phyloP scores from a whole-genome alignment of 1,140 invertebrate genomes.

The Caenorhabditis remanei region DNA sequence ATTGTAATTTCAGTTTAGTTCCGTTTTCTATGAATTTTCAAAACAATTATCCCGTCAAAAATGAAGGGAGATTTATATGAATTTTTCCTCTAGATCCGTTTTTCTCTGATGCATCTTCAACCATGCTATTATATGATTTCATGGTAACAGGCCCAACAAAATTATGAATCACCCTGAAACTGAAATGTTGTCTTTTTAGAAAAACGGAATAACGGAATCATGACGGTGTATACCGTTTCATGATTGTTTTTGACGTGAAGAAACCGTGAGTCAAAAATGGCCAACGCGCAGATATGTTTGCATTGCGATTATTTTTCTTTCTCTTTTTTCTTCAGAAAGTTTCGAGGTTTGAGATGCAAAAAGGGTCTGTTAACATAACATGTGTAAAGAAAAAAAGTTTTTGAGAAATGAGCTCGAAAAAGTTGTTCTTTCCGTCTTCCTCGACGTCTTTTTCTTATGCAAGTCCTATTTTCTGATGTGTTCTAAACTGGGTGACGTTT shows the following conservation, averaged over 20 bases:
- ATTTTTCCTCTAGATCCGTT: neutral
- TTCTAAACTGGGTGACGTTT: constrained; percentile 22
- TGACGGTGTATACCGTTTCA: constrained; percentile 15
- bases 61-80: neutral
- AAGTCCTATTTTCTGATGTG: neutral
- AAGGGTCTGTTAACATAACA: constrained; percentile 27
- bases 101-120: neutral
- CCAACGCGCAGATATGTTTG: constrained; percentile 1
- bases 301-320: constrained; percentile 36
- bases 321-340: neutral
- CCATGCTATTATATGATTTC: neutral
- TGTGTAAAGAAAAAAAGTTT: constrained; percentile 2
- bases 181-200: constrained; percentile 1
- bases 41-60: constrained; percentile 31
- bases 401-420: constrained; percentile 15
- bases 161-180: neutral
- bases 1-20: neutral
- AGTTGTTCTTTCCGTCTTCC: neutral
- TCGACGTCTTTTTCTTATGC: neutral
- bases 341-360: neutral
- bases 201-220: neutral
- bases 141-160: neutral
- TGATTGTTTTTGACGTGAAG: neutral
- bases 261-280: constrained; percentile 37
- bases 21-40: neutral